phyloP scores from a whole-genome alignment of 2,797 vertebrate genomes.

The Merluccius polli region DNA sequence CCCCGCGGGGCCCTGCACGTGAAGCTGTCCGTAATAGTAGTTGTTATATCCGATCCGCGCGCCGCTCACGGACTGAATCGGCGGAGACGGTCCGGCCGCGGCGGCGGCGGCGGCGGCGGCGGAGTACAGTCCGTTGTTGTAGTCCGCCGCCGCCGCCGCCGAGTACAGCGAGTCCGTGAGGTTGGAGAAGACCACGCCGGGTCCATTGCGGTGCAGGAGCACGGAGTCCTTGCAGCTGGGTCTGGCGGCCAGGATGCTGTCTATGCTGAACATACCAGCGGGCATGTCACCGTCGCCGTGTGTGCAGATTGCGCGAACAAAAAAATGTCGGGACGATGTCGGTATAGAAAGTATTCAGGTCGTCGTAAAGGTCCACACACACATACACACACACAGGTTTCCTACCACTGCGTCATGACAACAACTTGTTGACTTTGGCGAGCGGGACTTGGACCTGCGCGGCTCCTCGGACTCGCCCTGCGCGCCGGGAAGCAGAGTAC shows the following conservation, averaged over 20 bases:
- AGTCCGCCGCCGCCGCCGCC: slow-evolving; percentile 68
- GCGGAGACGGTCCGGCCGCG: slow-evolving; percentile 77
- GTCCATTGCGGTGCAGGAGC: slow-evolving; percentile 80
- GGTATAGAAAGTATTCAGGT: too few relatives aligned
- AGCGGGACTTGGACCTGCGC: slow-evolving; percentile 17
- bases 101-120: slow-evolving; percentile 75
- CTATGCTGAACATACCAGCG: slow-evolving; percentile 98
- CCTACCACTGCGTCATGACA: slow-evolving; percentile 59
- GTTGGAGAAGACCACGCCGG: slow-evolving; percentile 79
- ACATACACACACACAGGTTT: slow-evolving; percentile 10
- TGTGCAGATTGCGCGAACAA: neutral
- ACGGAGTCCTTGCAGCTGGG: slow-evolving; percentile 93
- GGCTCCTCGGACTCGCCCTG: slow-evolving; percentile 28
- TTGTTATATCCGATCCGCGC: slow-evolving; percentile 87
- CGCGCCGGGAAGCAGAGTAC: slow-evolving; percentile 25
- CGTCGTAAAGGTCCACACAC: neutral
- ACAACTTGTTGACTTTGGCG: slow-evolving; percentile 6
- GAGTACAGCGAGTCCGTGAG: slow-evolving; percentile 85
- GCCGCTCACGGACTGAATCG: slow-evolving; percentile 76
- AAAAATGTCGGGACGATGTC: too few relatives aligned
- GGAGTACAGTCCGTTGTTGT: slow-evolving; percentile 83
- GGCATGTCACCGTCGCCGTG: slow-evolving; percentile 74
- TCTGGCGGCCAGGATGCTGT: slow-evolving; percentile 93
- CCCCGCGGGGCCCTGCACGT: slow-evolving; percentile 84
- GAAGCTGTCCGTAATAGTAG: slow-evolving; percentile 95